phyloP scores from a whole-genome alignment of 2,113 vertebrate species.

The Mesoclemmys tuberculata region DNA sequence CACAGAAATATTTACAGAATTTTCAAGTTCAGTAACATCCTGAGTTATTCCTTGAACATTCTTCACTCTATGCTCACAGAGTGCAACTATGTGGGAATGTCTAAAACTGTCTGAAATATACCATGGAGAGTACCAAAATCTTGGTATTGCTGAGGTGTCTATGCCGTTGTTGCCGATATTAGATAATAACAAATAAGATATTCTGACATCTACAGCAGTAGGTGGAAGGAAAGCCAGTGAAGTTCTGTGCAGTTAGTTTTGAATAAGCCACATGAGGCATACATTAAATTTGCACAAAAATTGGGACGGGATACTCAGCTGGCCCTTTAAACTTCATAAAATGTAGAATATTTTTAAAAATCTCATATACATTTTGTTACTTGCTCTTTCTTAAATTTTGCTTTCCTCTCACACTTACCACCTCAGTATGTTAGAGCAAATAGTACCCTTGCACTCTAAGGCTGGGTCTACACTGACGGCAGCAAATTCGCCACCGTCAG shows the following conservation, averaged over 20 bases:
- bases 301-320: background rate
- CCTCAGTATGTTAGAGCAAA: background rate
- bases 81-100: background rate
- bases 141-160: no score
- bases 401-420: background rate
- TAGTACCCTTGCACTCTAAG: background rate
- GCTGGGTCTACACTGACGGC: no score
- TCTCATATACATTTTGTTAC: background rate
- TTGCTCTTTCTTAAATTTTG: background rate
- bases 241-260: background rate
- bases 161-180: no score
- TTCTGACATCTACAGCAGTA: background rate
- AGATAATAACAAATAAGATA: background rate
- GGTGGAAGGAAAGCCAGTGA: background rate
- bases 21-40: background rate
- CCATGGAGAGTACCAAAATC: background rate
- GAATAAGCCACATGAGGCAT: background rate
- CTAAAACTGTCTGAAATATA: background rate
- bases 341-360: background rate
- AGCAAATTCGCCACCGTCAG: no score
- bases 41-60: background rate
- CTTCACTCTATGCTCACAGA: background rate
- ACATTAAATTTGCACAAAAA: background rate
- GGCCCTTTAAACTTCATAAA: background rate
- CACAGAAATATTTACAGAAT: background rate